Conservation (phyloP, 2,797 vertebrate genomes). For the Microctenopoma stevenorrisi region DNA sequence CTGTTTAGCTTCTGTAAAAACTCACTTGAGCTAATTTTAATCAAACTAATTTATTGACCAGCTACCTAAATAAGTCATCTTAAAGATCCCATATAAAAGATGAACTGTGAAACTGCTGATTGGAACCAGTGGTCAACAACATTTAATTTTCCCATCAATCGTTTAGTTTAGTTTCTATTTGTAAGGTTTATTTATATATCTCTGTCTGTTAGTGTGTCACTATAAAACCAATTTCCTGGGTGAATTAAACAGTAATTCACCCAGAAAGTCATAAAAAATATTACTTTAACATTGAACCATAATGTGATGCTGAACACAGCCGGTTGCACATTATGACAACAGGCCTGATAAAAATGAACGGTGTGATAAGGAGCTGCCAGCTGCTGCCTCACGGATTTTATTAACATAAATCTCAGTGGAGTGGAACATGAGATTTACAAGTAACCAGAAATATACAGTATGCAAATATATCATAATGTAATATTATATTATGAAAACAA, state of each 20-base stretch:
- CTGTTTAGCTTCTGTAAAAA: background rate
- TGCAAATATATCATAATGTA: no score
- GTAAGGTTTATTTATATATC: background rate
- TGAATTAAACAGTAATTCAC: constrained; percentile 21
- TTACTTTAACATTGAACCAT: background rate
- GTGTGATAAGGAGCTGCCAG: constrained; percentile 48
- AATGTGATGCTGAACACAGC: constrained; percentile 20
- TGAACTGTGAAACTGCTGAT: background rate
- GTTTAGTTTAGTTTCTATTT: background rate
- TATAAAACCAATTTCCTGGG: constrained; percentile 31
- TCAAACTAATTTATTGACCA: background rate
- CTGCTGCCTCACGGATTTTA: constrained; percentile 48
- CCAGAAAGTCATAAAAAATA: constrained; percentile 39
- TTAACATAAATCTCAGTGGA: constrained; percentile 27
- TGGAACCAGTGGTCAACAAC: background rate
- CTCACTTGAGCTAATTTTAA: background rate
- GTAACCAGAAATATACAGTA: background rate
- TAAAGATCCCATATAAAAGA: no score
- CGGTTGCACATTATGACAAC: constrained; percentile 33
- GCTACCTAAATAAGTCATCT: background rate
- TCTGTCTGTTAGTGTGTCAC: no score
- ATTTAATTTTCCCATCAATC: background rate
- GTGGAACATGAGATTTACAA: background rate
- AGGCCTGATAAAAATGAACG: constrained; percentile 41
- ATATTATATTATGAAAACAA: no score